These are phyloP conservation scores for Ramphastos sulfuratus DNA, from an alignment of 2,113 vertebrate species.

Conservation along the genomic window DNA sequence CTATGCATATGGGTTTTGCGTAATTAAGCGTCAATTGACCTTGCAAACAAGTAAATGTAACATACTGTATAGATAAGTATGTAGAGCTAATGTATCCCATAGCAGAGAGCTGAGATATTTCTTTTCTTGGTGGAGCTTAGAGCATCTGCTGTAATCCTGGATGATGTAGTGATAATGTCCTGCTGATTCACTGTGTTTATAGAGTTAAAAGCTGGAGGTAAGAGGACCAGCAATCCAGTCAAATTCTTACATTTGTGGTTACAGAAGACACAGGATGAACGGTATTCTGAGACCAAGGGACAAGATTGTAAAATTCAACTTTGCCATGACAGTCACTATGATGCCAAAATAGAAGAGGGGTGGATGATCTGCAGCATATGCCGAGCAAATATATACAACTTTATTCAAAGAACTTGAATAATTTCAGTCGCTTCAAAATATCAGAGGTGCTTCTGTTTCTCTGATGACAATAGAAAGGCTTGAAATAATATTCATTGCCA, in stretches of 20 bases:
- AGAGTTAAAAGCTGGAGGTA: background rate
- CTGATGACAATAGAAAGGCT: background rate
- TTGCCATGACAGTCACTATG: fast-evolving
- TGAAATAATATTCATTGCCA: background rate
- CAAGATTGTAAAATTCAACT: background rate
- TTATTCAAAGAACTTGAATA: background rate
- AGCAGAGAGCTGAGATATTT: background rate
- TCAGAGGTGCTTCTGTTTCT: background rate
- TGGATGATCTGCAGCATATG: background rate
- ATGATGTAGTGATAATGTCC: background rate
- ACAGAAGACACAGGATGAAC: background rate
- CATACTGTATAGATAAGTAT: background rate
- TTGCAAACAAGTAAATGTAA: background rate
- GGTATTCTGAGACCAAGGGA: background rate
- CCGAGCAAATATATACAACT: background rate
- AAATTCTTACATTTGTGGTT: background rate
- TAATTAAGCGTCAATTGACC: background rate
- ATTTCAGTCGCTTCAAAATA: background rate
- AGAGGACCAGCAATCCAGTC: background rate
- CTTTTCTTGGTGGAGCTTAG: background rate
- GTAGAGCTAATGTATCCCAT: background rate
- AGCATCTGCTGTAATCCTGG: background rate
- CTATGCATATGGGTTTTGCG: background rate
- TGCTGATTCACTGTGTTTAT: slow-evolving; percentile 27
- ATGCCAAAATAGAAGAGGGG: background rate